These are phyloP conservation scores for Plecotus auritus DNA, from an alignment of 2,113 vertebrate species.

Conservation along the genomic window DNA sequence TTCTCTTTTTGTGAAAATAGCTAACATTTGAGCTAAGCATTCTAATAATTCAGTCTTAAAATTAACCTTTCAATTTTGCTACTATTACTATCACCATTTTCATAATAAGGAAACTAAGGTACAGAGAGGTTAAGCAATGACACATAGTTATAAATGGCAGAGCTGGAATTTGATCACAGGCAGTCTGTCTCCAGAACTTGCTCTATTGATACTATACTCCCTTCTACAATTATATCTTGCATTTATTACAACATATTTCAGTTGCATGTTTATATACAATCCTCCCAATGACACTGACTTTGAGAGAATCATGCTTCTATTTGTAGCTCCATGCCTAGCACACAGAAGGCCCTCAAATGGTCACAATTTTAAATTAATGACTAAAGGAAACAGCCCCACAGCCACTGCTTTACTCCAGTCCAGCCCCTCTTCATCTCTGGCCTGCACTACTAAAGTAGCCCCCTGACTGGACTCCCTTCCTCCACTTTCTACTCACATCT, in stretches of 20 bases:
- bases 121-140: background rate
- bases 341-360: background rate
- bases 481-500: background rate
- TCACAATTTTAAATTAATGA: slow-evolving; percentile 32
- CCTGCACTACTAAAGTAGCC: slow-evolving; percentile 9
- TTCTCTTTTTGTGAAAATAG: background rate
- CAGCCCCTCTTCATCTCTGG: background rate
- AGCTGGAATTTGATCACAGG: background rate
- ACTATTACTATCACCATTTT: slow-evolving; percentile 8
- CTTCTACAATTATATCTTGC: background rate
- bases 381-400: background rate
- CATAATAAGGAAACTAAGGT: slow-evolving; percentile 32
- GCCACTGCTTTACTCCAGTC: background rate
- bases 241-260: slow-evolving; percentile 38
- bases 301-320: background rate
- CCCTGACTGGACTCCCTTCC: background rate
- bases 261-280: background rate
- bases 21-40: background rate
- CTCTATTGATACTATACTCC: background rate
- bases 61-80: slow-evolving; percentile 10
- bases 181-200: background rate
- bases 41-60: background rate
- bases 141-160: background rate
- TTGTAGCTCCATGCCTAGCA: background rate
- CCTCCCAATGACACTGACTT: slow-evolving; percentile 8